A percentile compares a stretch with the other conserved stretches of the same genome.
Conservation (phyloP, 1,140 invertebrate genomes). For the Euura saliciscinereae region DNA sequence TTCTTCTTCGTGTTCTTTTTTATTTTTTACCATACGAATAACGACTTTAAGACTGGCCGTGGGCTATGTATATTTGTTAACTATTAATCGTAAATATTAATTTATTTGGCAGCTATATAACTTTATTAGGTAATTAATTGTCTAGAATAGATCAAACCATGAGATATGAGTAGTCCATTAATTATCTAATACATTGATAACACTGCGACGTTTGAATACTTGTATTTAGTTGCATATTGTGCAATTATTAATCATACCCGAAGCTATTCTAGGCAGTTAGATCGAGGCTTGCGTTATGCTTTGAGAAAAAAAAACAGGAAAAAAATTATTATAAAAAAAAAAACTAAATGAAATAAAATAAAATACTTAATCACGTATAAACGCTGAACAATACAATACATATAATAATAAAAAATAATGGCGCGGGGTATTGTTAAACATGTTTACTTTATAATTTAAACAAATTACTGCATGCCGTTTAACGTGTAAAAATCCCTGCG, state of each 20-base stretch:
- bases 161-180: background rate
- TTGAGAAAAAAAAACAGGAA: background rate
- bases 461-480: slow-evolving; percentile 9
- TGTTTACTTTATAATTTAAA: background rate
- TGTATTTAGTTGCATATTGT: background rate
- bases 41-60: slow-evolving; percentile 2
- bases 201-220: background rate
- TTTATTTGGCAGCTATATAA: slow-evolving; percentile 21
- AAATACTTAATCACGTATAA: slow-evolving; percentile 15
- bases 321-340: too few relatives aligned
- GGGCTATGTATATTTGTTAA: slow-evolving; percentile 10
- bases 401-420: background rate
- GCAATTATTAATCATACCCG: background rate
- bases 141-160: background rate
- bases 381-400: background rate
- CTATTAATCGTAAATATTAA: slow-evolving; percentile 11
- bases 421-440: slow-evolving; percentile 7
- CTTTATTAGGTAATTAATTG: background rate
- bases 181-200: background rate
- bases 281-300: background rate
- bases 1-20: background rate
- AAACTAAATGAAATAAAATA: slow-evolving; percentile 15
- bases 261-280: background rate
- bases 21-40: background rate
- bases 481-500: slow-evolving; percentile 20